Conservation (phyloP, 2,888 invertebrate species). For the Homarus gammarus region DNA sequence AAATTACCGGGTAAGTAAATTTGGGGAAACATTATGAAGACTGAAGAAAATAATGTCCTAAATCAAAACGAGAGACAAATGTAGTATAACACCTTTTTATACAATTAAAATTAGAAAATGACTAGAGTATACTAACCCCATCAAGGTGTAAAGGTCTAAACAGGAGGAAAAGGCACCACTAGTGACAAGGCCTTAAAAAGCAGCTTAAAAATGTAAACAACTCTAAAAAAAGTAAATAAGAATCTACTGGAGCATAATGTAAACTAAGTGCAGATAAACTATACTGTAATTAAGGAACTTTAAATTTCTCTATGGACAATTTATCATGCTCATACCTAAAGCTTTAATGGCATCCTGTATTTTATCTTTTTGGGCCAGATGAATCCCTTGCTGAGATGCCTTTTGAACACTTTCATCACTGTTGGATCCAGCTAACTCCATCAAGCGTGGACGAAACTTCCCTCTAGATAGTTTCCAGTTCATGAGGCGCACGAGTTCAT, state of each 20-base stretch:
- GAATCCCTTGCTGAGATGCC: constrained; percentile 53
- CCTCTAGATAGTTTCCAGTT: constrained; percentile 73
- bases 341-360: constrained; percentile 18
- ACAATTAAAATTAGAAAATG: too few relatives aligned
- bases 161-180: too few relatives aligned
- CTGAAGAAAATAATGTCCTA: too few relatives aligned
- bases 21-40: too few relatives aligned
- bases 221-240: background rate
- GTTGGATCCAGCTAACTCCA: constrained; percentile 60
- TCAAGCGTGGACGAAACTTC: constrained; percentile 70
- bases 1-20: too few relatives aligned
- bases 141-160: too few relatives aligned
- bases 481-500: constrained; percentile 68
- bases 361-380: constrained; percentile 27
- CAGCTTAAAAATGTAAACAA: background rate
- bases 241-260: background rate
- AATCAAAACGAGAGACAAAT: too few relatives aligned
- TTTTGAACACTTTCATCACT: constrained; percentile 46
- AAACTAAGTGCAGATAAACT: background rate
- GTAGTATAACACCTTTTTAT: too few relatives aligned
- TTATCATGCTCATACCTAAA: background rate
- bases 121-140: too few relatives aligned
- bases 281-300: background rate
- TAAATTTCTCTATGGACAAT: background rate
- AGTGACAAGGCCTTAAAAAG: too few relatives aligned